Evolutionary conservation across 2,113 vertebrate species (phyloP).

Genomic region (Lucifuga dentata): DNA sequence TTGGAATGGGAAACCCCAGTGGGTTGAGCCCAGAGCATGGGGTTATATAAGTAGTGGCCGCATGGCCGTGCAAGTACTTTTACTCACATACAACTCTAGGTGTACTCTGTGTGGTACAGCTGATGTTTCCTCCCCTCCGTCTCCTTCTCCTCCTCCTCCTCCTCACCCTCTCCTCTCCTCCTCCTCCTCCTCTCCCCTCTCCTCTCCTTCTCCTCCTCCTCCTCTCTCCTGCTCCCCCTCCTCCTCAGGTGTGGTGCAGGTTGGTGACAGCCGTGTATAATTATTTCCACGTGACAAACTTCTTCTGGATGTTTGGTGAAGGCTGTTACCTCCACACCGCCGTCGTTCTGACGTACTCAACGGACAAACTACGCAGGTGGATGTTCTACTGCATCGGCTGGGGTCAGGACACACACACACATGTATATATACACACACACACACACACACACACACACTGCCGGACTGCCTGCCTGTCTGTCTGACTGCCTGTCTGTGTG

Average conservation of each 20-base stretch:
- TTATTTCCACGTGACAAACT: slow-evolving; percentile 96
- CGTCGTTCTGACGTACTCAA: slow-evolving; percentile 94
- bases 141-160: too few relatives aligned
- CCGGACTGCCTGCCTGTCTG: neutral
- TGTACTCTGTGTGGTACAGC: too few relatives aligned
- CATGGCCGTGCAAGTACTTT: too few relatives aligned
- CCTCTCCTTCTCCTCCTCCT: too few relatives aligned
- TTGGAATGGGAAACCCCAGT: too few relatives aligned
- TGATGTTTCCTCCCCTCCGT: too few relatives aligned
- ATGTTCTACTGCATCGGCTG: slow-evolving; percentile 96
- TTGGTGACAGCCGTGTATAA: slow-evolving; percentile 94
- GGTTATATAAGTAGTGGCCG: too few relatives aligned
- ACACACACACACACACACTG: too few relatives aligned
- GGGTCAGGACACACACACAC: slow-evolving; percentile 81
- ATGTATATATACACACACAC: too few relatives aligned
- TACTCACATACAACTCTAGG: too few relatives aligned
- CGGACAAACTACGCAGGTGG: slow-evolving; percentile 92
- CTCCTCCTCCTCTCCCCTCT: neutral
- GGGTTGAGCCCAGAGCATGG: too few relatives aligned
- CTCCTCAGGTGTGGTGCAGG: slow-evolving; percentile 89
- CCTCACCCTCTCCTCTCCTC: neutral
- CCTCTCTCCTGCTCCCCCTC: neutral
- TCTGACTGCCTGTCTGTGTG: neutral
- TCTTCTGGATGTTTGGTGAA: slow-evolving; percentile 98
- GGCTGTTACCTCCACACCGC: slow-evolving; percentile 96